Evolutionary conservation across 2,888 invertebrate genomes (phyloP).

Genomic region (Operophtera brumata): DNA sequence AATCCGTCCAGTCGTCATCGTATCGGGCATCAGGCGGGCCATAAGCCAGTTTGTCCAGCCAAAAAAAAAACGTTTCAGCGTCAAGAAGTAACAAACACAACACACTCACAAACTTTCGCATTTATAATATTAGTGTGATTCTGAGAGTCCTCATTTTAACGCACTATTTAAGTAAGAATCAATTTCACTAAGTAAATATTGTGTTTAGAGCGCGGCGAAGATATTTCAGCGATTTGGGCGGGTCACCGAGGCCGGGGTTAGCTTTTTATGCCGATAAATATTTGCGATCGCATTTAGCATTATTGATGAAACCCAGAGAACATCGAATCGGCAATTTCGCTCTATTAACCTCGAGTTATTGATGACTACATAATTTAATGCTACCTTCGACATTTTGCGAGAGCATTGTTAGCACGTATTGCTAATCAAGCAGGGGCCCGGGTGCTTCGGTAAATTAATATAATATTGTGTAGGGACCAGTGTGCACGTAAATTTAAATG

Average conservation of each 20-base stretch:
- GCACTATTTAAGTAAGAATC: constrained; percentile 31
- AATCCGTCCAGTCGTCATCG: too few relatives aligned
- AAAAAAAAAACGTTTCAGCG: too few relatives aligned
- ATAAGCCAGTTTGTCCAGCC: too few relatives aligned
- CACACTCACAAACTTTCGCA: too few relatives aligned
- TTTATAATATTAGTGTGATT: too few relatives aligned
- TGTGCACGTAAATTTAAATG: constrained; percentile 44
- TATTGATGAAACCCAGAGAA: constrained; percentile 20
- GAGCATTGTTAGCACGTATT: constrained; percentile 27
- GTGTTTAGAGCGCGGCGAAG: constrained; percentile 24
- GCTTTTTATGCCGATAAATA: constrained; percentile 22
- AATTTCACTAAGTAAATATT: constrained; percentile 26
- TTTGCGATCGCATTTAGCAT: constrained; percentile 23
- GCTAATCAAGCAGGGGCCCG: constrained; percentile 28
- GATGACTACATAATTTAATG: constrained; percentile 31
- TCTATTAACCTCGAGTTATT: constrained; percentile 27
- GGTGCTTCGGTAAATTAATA: constrained; percentile 31
- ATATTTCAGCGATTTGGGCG: constrained; percentile 19
- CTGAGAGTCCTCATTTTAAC: constrained; percentile 5
- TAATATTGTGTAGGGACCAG: constrained; percentile 29
- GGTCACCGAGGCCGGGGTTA: constrained; percentile 21
- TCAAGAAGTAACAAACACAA: too few relatives aligned
- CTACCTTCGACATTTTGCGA: constrained; percentile 26
- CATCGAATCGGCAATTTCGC: constrained; percentile 26
- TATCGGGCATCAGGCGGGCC: too few relatives aligned